Percentiles rank a stretch among this genome's conserved stretches.
Evolutionary conservation across 2,888 invertebrate genomes (phyloP).

Genomic region (Conistra vaccinii): DNA sequence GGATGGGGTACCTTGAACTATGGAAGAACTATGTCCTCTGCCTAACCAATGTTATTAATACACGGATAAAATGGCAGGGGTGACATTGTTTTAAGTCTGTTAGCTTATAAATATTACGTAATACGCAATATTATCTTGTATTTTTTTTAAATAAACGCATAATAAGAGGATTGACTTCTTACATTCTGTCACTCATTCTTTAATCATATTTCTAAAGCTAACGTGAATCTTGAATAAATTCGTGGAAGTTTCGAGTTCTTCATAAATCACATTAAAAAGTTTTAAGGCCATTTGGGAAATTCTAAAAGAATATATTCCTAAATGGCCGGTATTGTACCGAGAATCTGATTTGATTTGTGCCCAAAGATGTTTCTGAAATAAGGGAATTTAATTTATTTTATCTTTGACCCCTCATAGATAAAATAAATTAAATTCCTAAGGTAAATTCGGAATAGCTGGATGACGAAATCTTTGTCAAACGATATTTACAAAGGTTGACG

Average conservation of each 20-base stretch:
- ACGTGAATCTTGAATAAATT: slow-evolving; percentile 65
- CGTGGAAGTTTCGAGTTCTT: slow-evolving; percentile 51
- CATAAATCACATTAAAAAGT: slow-evolving; percentile 65
- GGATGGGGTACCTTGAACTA: no score
- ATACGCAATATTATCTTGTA: no score
- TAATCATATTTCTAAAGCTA: slow-evolving; percentile 37
- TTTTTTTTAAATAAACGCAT: not conserved
- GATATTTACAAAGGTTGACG: not conserved
- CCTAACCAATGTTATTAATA: no score
- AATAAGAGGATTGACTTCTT: not conserved
- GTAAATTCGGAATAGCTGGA: not conserved
- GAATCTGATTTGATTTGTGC: slow-evolving; percentile 35
- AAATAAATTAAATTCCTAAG: not conserved
- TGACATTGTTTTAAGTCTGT: no score
- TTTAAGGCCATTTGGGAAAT: slow-evolving; percentile 48
- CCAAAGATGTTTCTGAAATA: slow-evolving; percentile 26
- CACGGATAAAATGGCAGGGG: no score
- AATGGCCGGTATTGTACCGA: slow-evolving; percentile 42
- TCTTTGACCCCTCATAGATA: not conserved
- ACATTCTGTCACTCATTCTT: not conserved
- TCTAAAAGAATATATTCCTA: slow-evolving; percentile 37
- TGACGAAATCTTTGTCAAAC: slow-evolving; percentile 4
- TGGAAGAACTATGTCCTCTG: no score
- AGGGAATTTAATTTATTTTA: slow-evolving; percentile 23
- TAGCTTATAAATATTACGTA: not conserved